phyloP scores from a whole-genome alignment of 2,113 vertebrate genomes.

The Oplegnathus fasciatus region DNA sequence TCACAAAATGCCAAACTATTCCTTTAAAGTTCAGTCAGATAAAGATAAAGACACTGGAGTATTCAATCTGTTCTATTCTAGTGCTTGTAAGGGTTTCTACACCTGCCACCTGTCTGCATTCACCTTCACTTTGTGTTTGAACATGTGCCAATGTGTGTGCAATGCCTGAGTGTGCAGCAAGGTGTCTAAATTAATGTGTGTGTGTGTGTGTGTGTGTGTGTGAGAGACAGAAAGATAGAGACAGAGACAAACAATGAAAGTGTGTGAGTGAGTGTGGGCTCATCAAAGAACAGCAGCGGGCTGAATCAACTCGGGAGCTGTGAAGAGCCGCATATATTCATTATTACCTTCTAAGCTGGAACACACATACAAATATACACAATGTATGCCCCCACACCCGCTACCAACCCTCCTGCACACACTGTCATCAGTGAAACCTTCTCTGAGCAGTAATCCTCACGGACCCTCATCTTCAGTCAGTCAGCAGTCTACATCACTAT shows the following conservation, averaged over 20 bases:
- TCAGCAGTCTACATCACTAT: constrained; percentile 61
- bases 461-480: constrained; percentile 53
- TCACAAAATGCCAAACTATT: neutral
- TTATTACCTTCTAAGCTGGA: constrained; percentile 35
- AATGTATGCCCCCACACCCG: neutral
- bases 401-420: neutral
- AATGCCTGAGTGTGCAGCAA: constrained; percentile 3
- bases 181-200: constrained; percentile 9
- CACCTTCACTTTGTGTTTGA: constrained; percentile 35
- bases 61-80: neutral
- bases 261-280: constrained; percentile 41
- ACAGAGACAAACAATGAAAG: constrained; percentile 18
- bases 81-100: neutral
- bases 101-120: constrained; percentile 38
- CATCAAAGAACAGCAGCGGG: constrained; percentile 54
- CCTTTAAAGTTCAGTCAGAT: neutral
- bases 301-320: constrained; percentile 46
- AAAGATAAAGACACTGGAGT: neutral
- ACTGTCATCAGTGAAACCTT: constrained; percentile 28
- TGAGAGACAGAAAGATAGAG: neutral
- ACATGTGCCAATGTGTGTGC: constrained; percentile 10
- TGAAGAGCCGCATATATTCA: constrained; percentile 49
- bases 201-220: constrained; percentile 14
- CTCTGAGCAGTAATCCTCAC: constrained; percentile 47
- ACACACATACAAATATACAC: neutral